A percentile compares a stretch with the other conserved stretches of the same genome.
Conservation (phyloP, 2,888 invertebrate genomes). For the Prosapia bicincta region DNA sequence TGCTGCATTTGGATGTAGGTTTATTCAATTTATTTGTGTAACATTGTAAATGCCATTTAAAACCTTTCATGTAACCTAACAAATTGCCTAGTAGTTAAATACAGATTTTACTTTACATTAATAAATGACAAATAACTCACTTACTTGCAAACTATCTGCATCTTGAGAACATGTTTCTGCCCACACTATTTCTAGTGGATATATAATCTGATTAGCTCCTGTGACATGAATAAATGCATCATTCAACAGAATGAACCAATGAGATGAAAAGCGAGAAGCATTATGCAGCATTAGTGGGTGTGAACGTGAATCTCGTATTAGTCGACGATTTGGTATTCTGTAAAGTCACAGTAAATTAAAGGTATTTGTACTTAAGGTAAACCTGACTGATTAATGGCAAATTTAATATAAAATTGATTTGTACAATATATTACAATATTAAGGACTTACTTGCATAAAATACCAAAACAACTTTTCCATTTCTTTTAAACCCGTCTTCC, state of each 20-base stretch:
- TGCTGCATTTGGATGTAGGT: no score
- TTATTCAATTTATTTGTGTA: no score
- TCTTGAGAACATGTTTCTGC: constrained; percentile 65
- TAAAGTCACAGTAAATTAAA: no score
- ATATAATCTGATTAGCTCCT: constrained; percentile 61
- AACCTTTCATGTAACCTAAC: neutral
- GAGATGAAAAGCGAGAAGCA: constrained; percentile 69
- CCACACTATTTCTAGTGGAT: constrained; percentile 75
- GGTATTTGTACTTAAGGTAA: no score
- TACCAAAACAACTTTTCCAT: no score
- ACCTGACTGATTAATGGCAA: no score
- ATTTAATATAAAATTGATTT: no score
- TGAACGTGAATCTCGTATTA: constrained; percentile 72
- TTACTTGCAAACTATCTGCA: constrained; percentile 56
- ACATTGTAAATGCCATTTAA: no score
- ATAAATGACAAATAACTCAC: constrained; percentile 24
- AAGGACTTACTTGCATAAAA: no score
- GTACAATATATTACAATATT: no score
- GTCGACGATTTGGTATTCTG: constrained; percentile 63
- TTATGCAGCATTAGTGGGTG: constrained; percentile 65
- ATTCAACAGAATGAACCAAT: constrained; percentile 77
- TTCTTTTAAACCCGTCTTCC: no score
- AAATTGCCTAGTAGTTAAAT: neutral
- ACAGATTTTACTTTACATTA: neutral
- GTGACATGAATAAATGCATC: constrained; percentile 75